Evolutionary conservation across 2,888 invertebrate genomes (phyloP), one percentile per base, ranked within the genome.

Genomic region (Bombylius major): DNA sequence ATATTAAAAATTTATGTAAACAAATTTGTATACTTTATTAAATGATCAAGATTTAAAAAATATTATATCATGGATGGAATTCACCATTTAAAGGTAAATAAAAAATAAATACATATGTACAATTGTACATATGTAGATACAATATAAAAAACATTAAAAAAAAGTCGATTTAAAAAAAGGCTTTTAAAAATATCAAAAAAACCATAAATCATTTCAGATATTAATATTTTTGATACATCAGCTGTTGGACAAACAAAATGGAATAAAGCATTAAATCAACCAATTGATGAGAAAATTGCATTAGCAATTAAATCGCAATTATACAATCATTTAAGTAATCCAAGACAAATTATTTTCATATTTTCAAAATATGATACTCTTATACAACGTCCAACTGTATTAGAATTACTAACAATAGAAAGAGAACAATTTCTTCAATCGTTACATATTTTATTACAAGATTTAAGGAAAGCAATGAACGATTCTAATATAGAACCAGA

Each of bases 331-430:
- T 61, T 74, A 34, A 70, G 70, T 58, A 75, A 75, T 61, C 70
- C 75, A 0, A 64, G 73, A 0, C 74, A 75, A 59, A 79, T 92
- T 62, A 76, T 94, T 54, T 84, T 89, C 66, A 94, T 96, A 67
- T 94, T 96, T 70, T 86, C 87, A 62, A 82, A 90, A 61, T 97
- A 95, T 73, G 84, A 88, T 60, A 87, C 91, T 31, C 76, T 98
- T 12, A 85, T 97, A 56, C 83, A 84, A 64, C 78, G 96, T 9
- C 84, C 88, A 1, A 77, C 81, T 0, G 80, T 90, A 0, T 80
- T 82, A 63, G 78, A 80, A 54, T 76, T 81, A 3, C 73, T 91
- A 4, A 79, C 80, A 59, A 80, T 82, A 3, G 90, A 91, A 68
- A 79, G 95, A 7, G 91, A 94, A 68, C 82, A 85, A 60, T 80